These are phyloP conservation scores for Magallana angulata DNA, from an alignment of 1,140 invertebrate species.

Conservation along the genomic window DNA sequence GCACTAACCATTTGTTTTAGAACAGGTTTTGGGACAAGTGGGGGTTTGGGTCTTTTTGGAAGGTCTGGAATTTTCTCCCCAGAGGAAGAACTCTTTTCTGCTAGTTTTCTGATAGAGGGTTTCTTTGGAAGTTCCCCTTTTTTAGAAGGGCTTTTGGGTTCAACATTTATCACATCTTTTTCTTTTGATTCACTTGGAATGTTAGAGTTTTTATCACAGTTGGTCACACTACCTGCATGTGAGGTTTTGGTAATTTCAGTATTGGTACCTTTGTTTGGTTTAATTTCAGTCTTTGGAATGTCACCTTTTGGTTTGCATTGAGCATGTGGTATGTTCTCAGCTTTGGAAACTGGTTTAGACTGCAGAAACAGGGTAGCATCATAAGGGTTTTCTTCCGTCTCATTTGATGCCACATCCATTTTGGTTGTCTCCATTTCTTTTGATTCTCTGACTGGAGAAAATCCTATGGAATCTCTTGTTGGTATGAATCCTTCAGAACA, in stretches of 20 bases:
- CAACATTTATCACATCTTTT: neutral
- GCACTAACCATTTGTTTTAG: conserved; percentile 25
- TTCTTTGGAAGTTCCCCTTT: neutral
- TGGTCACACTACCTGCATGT: neutral
- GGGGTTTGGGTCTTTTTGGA: neutral
- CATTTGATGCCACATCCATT: neutral
- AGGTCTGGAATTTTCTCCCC: neutral
- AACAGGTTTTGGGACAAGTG: neutral
- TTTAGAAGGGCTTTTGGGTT: neutral
- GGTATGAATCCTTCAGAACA: neutral
- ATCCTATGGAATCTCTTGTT: conserved; percentile 18
- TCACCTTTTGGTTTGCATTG: conserved; percentile 4
- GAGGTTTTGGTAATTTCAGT: neutral
- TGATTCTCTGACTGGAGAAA: neutral
- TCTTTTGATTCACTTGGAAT: conserved; percentile 34
- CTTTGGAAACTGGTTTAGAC: neutral
- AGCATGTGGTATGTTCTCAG: conserved; percentile 27
- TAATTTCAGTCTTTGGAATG: conserved; percentile 13
- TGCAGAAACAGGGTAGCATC: conserved; percentile 12
- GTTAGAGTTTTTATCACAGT: conserved; percentile 34
- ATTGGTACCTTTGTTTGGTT: neutral
- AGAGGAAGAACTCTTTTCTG: neutral
- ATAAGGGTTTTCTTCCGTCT: conserved; percentile 13
- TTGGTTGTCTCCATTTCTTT: neutral
- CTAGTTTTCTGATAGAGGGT: neutral